phyloP scores from a whole-genome alignment of 64 coral and sea anemone species.

The Stichodactyla mertensii region DNA sequence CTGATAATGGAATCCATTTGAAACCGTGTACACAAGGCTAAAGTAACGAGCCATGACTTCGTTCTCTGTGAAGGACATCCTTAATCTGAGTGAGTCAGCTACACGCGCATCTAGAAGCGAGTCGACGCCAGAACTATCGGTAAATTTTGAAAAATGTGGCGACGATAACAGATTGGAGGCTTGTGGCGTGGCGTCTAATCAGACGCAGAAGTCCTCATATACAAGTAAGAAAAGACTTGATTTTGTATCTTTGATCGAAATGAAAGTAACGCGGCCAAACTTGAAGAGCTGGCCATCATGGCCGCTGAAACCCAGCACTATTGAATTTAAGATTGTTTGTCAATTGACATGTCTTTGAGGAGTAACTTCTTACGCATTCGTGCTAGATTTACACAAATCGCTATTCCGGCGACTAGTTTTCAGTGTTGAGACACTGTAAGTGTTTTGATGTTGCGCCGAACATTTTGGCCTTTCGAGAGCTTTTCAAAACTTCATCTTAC shows the following conservation, averaged over 20 bases:
- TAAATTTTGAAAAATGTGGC: constrained; percentile 59
- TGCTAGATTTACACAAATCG: background rate
- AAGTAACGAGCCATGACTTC: constrained; percentile 84
- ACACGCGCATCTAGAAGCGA: constrained; percentile 60
- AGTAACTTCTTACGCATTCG: constrained; percentile 13
- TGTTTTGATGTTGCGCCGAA: constrained; percentile 17
- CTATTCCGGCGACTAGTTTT: constrained; percentile 27
- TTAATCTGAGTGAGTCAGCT: constrained; percentile 72
- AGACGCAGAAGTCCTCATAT: constrained; percentile 76
- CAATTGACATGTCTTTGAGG: constrained; percentile 24
- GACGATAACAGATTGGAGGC: constrained; percentile 72
- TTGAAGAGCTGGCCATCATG: constrained; percentile 56
- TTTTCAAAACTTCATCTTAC: background rate
- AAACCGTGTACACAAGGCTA: constrained; percentile 89
- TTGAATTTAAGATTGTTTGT: constrained; percentile 27
- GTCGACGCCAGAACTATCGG: constrained; percentile 46
- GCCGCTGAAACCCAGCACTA: constrained; percentile 40
- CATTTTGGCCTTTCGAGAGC: background rate
- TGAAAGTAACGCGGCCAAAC: constrained; percentile 61
- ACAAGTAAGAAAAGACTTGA: constrained; percentile 88
- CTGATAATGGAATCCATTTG: constrained; percentile 86
- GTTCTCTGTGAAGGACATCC: constrained; percentile 97
- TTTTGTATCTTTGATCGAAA: constrained; percentile 95
- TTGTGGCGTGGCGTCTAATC: constrained; percentile 85
- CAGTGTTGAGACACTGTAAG: constrained; percentile 21